Base-by-base conservation (phyloP, 2,888 invertebrate genomes). In the Sialis fuliginosa region DNA sequence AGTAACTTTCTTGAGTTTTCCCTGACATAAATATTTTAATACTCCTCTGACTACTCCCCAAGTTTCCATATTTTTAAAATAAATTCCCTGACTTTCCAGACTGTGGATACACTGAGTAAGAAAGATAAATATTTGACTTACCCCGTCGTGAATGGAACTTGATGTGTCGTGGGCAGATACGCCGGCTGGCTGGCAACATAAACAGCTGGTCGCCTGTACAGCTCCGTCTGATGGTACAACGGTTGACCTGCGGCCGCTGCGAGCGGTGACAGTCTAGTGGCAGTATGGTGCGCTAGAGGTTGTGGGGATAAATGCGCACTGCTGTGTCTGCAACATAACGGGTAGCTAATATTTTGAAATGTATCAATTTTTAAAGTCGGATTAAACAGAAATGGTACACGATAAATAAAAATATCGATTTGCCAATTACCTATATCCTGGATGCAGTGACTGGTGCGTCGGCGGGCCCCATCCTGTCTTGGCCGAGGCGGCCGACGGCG, bases 131-230 rank as follows among this genome's bases (percentile, higher is more conserved):
- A 62, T 63, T 61, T 59, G 65, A 65, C 65, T 65, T 42, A 63
- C 55, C 8, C 62, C 37, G 64, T 58, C 52, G 63, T 62, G 10
- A 70, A 68, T 49, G 66, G 63, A 53, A 72, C 69, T 57, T 72
- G 72, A 56, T 72, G 69, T 30, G 70, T 67, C 47, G 70, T 65
- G 39, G 70, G 66, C 53, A 70, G 60, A 57, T 69, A 68, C 31
- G 71, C 69, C 45, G 70, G 69, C 54, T 70, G 74, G 42, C 74
- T 73, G 44, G 81, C 78, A 40, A 81, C 80, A 60, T 81, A 82
- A 42, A 82, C 81, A 41, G 78, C 74, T 42, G 75, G 75, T 10
- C 75, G 71, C 54, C 77, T 74, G 65, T 77, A 84, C 53, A 77
- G 66, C 54, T 71, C 71, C 44, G 75, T 71, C 58, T 79, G 75